Evolutionary conservation across 2,797 vertebrate genomes (phyloP), one percentile per base, ranked within the genome.

Genomic region (Gymnothorax reevesii): DNA sequence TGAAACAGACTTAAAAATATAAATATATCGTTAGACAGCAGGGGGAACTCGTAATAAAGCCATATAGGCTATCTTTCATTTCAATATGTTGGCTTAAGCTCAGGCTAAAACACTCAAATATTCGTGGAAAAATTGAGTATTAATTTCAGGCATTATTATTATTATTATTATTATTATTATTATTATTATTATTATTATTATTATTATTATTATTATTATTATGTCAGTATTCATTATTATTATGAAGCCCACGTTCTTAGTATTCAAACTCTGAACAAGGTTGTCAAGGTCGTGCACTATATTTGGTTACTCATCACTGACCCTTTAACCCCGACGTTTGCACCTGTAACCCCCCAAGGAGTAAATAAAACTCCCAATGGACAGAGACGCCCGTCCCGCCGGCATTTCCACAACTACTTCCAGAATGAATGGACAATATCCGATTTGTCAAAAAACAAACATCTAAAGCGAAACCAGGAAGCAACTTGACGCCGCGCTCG

Each of bases 281-380:
- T 42, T 42, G 33, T 42, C 33, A 1, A 42, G 33, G 33, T 42
- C 33, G 33, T 42, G 57, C 15, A 27, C 55, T 60, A 20, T 83
- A 82, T 85, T 83, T 88, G 82, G 55, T 59, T 93, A 91, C 90
- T 88, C 89, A 83, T 80, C 85, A 87, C 87, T 95, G 94, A 95
- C 93, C 94, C 93, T 91, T 93, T 87, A 84, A 80, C 92, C 93
- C 91, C 20, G 89, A 92, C 89, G 88, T 90, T 93, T 91, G 89
- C 94, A 95, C 93, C 93, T 94, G 93, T 94, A 91, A 55, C 89
- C 94, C 92, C 90, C 92, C 80, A 88, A 92, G 85, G 94, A 92
- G 60, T 92, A 83, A 59, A 73, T 77, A 77, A 42, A 86, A 86
- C 79, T 73, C 73, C 54, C 57, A 69, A 52, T 83, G 33, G 83